These are phyloP conservation scores for Agrotis ipsilon DNA, from an alignment of 2,888 invertebrate genomes.

Conservation along the genomic window DNA sequence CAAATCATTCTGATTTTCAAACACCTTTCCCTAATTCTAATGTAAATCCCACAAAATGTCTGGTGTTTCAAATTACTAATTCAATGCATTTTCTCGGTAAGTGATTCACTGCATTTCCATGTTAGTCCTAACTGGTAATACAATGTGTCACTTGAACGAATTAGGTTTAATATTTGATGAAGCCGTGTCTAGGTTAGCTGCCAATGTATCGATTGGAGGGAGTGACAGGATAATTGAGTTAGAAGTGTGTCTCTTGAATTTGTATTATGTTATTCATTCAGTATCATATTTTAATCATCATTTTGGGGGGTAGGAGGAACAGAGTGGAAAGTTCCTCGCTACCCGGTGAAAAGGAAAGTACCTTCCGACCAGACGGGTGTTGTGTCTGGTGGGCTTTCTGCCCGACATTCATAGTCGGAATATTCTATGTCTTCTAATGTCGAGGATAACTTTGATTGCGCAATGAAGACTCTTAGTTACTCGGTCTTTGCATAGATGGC, in stretches of 20 bases:
- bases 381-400: too few species aligned
- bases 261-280: constrained; percentile 8
- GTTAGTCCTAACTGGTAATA: constrained; percentile 52
- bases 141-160: constrained; percentile 59
- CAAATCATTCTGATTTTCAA: constrained; percentile 29
- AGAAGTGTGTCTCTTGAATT: background rate
- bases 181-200: constrained; percentile 49
- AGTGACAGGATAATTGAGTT: constrained; percentile 26
- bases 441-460: too few species aligned
- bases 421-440: too few species aligned
- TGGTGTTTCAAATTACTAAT: constrained; percentile 59
- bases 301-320: too few species aligned
- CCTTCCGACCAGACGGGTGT: too few species aligned
- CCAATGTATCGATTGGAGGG: constrained; percentile 43
- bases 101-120: constrained; percentile 73
- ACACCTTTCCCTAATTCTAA: constrained; percentile 33
- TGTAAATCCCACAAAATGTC: constrained; percentile 20
- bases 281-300: background rate
- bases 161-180: constrained; percentile 62
- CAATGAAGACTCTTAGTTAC: too few species aligned
- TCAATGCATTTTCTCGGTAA: constrained; percentile 59
- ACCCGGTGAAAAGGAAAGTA: too few species aligned
- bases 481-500: too few species aligned
- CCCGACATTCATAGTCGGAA: too few species aligned
- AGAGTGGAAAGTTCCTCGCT: too few species aligned